These are phyloP conservation scores for Perodicticus potto DNA, from an alignment of 2,797 vertebrate genomes.

Conservation along the genomic window DNA sequence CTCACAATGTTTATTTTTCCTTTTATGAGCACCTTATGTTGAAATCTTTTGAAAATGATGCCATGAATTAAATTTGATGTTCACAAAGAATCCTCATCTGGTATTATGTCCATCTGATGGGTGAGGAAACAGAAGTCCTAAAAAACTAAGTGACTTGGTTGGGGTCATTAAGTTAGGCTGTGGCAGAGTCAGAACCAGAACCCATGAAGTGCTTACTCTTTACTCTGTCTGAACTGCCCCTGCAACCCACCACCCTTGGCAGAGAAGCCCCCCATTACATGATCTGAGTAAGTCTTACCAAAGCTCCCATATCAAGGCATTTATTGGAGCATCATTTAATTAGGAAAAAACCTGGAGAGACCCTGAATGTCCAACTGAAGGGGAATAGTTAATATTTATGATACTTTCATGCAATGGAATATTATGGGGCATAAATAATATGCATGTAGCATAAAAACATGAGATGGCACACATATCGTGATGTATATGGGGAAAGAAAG, in stretches of 20 bases:
- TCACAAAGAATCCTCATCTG: neutral
- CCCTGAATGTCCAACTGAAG: neutral
- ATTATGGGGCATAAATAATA: neutral
- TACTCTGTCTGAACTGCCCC: no score
- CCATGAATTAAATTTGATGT: neutral
- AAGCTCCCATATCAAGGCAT: neutral
- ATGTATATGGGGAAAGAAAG: neutral
- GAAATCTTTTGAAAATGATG: constrained; percentile 2
- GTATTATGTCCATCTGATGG: neutral
- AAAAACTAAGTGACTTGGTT: neutral
- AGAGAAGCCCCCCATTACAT: neutral
- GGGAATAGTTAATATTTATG: neutral
- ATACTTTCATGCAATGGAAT: neutral
- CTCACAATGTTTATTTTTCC: neutral
- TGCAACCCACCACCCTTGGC: neutral
- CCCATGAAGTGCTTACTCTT: neutral
- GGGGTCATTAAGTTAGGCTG: neutral
- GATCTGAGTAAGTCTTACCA: no score
- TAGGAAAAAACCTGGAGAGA: neutral
- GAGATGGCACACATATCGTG: neutral
- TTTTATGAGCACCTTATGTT: neutral
- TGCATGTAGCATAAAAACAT: neutral
- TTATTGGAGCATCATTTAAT: neutral
- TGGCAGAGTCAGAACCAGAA: neutral
- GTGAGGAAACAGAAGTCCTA: neutral